These are phyloP conservation scores for Troglohyphantes excavatus DNA, from an alignment of 2,888 invertebrate genomes.

Conservation along the genomic window DNA sequence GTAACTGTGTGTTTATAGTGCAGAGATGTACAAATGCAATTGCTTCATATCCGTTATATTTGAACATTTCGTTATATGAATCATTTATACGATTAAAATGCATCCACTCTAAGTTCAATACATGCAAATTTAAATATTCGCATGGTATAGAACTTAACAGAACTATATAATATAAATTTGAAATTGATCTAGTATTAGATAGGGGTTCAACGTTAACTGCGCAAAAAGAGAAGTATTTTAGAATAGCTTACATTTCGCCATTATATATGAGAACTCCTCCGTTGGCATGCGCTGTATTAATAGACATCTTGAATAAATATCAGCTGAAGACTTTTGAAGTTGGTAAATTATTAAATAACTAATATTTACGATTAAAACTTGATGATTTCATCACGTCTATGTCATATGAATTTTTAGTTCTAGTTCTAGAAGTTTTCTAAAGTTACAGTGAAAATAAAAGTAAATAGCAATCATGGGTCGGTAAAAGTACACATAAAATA, in stretches of 20 bases:
- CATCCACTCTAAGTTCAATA: no score
- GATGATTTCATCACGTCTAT: neutral
- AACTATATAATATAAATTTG: neutral
- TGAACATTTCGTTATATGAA: no score
- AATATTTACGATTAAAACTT: neutral
- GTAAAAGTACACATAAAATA: neutral
- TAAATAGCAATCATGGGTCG: neutral
- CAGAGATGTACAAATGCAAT: no score
- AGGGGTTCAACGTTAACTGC: slow-evolving; percentile 10
- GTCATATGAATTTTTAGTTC: slow-evolving; percentile 8
- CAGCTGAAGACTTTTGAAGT: neutral
- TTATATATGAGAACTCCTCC: slow-evolving; percentile 96
- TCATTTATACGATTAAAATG: no score
- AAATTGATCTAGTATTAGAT: neutral
- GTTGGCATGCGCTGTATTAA: slow-evolving; percentile 74
- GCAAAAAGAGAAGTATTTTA: slow-evolving; percentile 23
- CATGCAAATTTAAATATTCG: no score
- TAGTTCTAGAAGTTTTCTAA: neutral
- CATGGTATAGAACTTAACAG: no score
- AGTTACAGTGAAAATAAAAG: neutral
- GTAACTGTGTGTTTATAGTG: no score
- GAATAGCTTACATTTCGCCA: slow-evolving; percentile 92
- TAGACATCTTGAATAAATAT: slow-evolving; percentile 56
- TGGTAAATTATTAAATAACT: neutral
- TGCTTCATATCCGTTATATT: no score